Percentiles rank a stretch among this genome's conserved stretches.
Conservation (phyloP, 2,797 vertebrate genomes). For the Spondyliosoma cantharus region DNA sequence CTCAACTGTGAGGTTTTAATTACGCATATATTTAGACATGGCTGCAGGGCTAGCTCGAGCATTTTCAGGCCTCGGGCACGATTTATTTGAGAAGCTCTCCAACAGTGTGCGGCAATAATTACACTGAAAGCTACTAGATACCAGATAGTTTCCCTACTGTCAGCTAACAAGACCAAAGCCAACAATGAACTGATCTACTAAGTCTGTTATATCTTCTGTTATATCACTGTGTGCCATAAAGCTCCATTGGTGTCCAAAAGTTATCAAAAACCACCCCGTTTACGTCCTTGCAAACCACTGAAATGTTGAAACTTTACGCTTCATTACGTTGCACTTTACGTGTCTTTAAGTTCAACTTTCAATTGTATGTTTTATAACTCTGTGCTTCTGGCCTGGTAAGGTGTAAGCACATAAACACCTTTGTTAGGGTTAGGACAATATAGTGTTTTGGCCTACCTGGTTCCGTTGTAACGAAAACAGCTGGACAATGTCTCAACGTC, state of each 20-base stretch:
- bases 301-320: no score
- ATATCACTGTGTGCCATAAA: background rate
- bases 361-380: no score
- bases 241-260: background rate
- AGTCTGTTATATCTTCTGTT: background rate
- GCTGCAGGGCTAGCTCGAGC: constrained; percentile 37
- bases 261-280: background rate
- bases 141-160: background rate
- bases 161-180: background rate
- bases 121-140: background rate
- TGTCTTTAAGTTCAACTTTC: no score
- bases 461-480: no score
- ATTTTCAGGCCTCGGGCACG: constrained; percentile 6
- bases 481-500: no score
- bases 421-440: no score
- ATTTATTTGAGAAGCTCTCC: constrained; percentile 42
- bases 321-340: no score
- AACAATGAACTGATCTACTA: background rate
- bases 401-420: no score
- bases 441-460: no score
- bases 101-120: constrained; percentile 35
- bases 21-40: constrained; percentile 41
- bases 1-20: constrained; percentile 46
- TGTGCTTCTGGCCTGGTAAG: no score
- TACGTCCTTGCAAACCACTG: no score